phyloP scores from a whole-genome alignment of 1,140 invertebrate species.

The Prorops nasuta region DNA sequence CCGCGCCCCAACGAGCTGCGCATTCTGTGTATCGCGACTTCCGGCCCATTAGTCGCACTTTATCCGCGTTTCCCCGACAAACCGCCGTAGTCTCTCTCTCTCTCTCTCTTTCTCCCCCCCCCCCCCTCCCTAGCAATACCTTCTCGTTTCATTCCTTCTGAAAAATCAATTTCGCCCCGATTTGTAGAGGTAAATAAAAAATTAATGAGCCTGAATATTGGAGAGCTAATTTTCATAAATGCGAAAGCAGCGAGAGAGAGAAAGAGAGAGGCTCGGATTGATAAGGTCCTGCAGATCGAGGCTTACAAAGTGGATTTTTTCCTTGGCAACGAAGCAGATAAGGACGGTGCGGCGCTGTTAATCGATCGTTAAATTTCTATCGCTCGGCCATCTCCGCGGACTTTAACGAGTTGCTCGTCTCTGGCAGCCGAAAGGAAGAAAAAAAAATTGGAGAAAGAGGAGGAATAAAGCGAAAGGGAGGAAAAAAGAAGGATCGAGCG shows the following conservation, averaged over 20 bases:
- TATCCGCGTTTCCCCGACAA: not conserved
- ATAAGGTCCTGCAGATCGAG: too few species aligned
- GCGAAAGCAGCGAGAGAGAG: not conserved
- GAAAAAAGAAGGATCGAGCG: not conserved
- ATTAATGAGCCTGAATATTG: too few species aligned
- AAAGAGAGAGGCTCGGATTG: not conserved
- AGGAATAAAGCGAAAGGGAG: constrained; percentile 3
- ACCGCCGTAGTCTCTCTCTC: not conserved
- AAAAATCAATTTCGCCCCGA: too few species aligned
- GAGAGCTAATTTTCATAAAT: too few species aligned
- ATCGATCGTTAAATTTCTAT: not conserved
- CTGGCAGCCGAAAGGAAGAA: not conserved
- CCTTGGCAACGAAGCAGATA: constrained; percentile 16
- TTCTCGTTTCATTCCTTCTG: too few species aligned
- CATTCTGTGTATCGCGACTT: too few species aligned
- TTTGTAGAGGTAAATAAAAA: too few species aligned
- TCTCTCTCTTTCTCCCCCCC: not conserved
- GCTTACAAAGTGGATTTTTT: too few species aligned
- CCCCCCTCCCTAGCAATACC: too few species aligned
- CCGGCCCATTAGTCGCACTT: too few species aligned
- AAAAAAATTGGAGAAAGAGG: constrained; percentile 5
- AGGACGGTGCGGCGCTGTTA: constrained; percentile 19
- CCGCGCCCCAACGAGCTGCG: too few species aligned
- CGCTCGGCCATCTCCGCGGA: not conserved
- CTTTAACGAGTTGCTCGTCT: constrained; percentile 3